phyloP scores from a whole-genome alignment of 1,140 invertebrate genomes.

The Drosophila pallidifrons region DNA sequence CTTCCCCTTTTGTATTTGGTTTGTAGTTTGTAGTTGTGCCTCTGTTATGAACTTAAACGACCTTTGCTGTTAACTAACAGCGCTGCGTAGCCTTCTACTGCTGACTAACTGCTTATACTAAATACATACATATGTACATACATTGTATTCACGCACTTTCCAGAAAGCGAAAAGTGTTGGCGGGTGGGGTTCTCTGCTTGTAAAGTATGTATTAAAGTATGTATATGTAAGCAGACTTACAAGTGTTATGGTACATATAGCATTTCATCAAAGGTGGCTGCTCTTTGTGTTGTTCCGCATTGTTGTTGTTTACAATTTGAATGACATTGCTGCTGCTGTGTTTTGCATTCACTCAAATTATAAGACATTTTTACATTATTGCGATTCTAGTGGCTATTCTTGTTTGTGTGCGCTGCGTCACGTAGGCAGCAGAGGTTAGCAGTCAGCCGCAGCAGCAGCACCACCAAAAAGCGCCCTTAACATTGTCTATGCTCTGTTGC shows the following conservation, averaged over 20 bases:
- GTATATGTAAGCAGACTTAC: conserved; percentile 20
- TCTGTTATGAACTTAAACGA: conserved; percentile 23
- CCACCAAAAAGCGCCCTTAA: conserved; percentile 42
- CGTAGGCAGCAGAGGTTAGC: conserved; percentile 52
- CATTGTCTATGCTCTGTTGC: conserved; percentile 39
- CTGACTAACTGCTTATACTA: conserved; percentile 1
- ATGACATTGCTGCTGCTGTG: not conserved
- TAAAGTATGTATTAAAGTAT: not conserved
- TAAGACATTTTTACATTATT: conserved; percentile 34
- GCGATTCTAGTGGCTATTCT: conserved; percentile 53
- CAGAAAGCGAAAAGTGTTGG: conserved; percentile 15
- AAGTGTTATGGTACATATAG: conserved; percentile 21
- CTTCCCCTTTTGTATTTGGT: conserved; percentile 1
- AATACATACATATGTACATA: not conserved
- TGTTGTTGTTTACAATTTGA: conserved; percentile 25
- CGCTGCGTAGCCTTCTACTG: conserved; percentile 10
- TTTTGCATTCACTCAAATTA: conserved; percentile 8
- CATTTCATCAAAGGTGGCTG: conserved; percentile 3
- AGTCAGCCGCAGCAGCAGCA: not conserved
- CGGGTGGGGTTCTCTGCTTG: not conserved
- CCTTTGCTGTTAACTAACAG: conserved; percentile 48
- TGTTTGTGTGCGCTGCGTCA: conserved; percentile 62
- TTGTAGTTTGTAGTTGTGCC: not conserved
- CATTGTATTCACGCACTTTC: conserved; percentile 8
- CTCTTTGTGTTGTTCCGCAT: not conserved